Evolutionary conservation across 2,888 invertebrate species (phyloP).

Genomic region (Spialia ferax): DNA sequence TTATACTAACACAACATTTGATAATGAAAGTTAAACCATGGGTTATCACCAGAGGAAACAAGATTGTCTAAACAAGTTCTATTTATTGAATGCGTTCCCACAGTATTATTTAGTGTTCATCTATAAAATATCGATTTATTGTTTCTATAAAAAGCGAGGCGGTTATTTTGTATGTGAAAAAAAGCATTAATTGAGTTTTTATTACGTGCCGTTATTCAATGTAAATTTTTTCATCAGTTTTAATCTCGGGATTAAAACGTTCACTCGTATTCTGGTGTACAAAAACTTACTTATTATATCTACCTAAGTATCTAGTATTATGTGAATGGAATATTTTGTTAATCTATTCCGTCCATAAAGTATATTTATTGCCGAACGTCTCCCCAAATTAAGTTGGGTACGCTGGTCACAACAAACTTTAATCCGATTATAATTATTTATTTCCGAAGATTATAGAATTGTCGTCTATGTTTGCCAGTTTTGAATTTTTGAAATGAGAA

Average conservation of each 20-base stretch:
- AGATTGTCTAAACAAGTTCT: conserved; percentile 34
- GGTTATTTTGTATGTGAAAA: conserved; percentile 47
- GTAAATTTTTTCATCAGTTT: conserved; percentile 17
- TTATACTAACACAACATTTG: not conserved
- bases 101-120: conserved; percentile 44
- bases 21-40: conserved; percentile 19
- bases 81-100: conserved; percentile 44
- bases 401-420: conserved; percentile 37
- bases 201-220: conserved; percentile 46
- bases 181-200: conserved; percentile 50
- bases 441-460: conserved; percentile 53
- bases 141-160: conserved; percentile 49
- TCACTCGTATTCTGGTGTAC: conserved; percentile 6
- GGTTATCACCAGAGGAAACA: conserved; percentile 8
- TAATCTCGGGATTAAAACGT: conserved; percentile 24
- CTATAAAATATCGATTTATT: conserved; percentile 52
- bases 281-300: conserved; percentile 21
- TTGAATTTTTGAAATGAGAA: conserved; percentile 18
- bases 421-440: conserved; percentile 52
- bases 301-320: not conserved
- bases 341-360: conserved; percentile 1
- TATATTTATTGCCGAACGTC: conserved; percentile 8
- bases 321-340: conserved; percentile 5
- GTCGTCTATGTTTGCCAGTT: conserved; percentile 52
- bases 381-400: not conserved